Evolutionary conservation across 2,888 invertebrate species (phyloP).

Genomic region (Ametastegia equiseti): DNA sequence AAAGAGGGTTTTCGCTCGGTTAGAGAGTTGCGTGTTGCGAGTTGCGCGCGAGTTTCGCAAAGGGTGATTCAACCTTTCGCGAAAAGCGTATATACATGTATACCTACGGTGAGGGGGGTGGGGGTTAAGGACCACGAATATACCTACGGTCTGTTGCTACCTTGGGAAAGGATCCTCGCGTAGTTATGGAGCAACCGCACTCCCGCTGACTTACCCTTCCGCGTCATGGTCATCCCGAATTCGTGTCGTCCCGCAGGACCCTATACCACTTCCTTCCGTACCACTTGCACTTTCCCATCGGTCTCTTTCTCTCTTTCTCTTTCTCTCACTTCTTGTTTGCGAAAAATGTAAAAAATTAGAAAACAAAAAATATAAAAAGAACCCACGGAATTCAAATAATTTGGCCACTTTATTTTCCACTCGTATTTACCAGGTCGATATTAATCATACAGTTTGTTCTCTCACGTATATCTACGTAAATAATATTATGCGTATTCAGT

Average conservation of each 20-base stretch:
- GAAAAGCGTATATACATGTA: background rate
- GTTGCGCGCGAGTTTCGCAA: background rate
- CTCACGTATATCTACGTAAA: too few species aligned
- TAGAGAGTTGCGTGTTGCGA: background rate
- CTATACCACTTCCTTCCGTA: background rate
- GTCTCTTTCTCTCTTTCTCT: background rate
- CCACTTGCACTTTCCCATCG: constrained; percentile 10
- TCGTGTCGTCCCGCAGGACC: background rate
- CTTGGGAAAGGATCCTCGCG: constrained; percentile 1
- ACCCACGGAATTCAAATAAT: too few species aligned
- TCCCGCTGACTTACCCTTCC: constrained; percentile 36
- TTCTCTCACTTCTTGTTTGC: background rate
- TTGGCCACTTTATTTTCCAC: too few species aligned
- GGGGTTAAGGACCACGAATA: constrained; percentile 19
- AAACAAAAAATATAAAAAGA: too few species aligned
- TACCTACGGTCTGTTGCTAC: constrained; percentile 43
- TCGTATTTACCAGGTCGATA: too few species aligned
- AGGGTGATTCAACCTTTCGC: background rate
- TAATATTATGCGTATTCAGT: background rate
- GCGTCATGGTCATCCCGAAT: too few species aligned
- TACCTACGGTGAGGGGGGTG: background rate
- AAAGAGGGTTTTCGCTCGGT: constrained; percentile 25
- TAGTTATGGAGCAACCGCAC: background rate
- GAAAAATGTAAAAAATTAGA: too few species aligned
- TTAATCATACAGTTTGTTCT: too few species aligned